These are phyloP conservation scores for Mormyrops attenuatus DNA, from an alignment of 2,797 vertebrate species.

Conservation along the genomic window DNA sequence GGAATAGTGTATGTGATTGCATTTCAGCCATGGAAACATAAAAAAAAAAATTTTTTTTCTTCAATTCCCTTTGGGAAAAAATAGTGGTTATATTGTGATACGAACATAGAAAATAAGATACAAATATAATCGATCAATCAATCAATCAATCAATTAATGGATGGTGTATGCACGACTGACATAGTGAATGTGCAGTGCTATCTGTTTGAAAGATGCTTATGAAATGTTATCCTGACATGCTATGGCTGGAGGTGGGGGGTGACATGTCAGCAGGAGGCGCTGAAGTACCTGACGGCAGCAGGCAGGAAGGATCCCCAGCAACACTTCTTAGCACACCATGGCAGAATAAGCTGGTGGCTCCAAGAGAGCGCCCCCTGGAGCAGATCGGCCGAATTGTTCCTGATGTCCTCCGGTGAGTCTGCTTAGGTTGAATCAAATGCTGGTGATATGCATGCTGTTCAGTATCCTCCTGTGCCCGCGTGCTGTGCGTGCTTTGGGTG, in stretches of 20 bases:
- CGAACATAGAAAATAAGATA: background rate
- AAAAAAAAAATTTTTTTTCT: background rate
- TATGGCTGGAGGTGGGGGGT: background rate
- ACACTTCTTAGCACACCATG: background rate
- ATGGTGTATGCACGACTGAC: background rate
- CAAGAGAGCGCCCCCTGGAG: background rate
- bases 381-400: background rate
- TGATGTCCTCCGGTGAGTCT: background rate
- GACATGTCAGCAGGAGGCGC: background rate
- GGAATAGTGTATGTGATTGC: slow-evolving; percentile 18
- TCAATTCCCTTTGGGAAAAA: background rate
- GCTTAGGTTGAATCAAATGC: background rate
- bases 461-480: background rate
- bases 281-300: background rate
- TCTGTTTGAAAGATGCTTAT: background rate
- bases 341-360: background rate
- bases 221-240: background rate
- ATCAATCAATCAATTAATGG: background rate
- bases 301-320: background rate
- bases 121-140: background rate
- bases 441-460: background rate
- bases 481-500: background rate
- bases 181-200: background rate
- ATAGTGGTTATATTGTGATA: background rate
- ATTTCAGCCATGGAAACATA: slow-evolving; percentile 17